Conservation (phyloP, 2,797 vertebrate genomes). For the Sebastes paucispinis region DNA sequence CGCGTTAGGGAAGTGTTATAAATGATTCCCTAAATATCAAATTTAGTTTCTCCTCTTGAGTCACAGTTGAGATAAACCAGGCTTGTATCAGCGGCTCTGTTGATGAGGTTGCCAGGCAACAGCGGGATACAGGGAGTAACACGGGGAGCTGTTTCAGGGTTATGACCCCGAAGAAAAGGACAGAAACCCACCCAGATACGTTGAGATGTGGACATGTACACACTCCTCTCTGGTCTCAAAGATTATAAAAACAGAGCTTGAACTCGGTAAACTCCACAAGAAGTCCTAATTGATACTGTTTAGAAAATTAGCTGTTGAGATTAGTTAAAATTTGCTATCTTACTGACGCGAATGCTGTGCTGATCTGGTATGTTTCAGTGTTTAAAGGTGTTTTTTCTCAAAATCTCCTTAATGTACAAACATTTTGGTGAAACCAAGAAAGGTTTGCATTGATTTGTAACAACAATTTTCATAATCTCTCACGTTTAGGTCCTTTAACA, state of each 20-base stretch:
- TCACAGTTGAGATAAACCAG: slow-evolving; percentile 56
- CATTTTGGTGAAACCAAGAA: neutral
- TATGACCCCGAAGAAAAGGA: slow-evolving; percentile 42
- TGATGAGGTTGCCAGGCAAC: slow-evolving; percentile 62
- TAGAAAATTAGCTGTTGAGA: neutral
- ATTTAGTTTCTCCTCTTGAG: slow-evolving; percentile 11
- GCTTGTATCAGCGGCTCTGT: slow-evolving; percentile 43
- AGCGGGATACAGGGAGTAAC: slow-evolving; percentile 30
- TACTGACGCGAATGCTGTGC: neutral
- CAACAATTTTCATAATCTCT: neutral
- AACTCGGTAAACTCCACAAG: slow-evolving; percentile 1
- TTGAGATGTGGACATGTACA: slow-evolving; percentile 50
- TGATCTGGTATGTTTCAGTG: neutral
- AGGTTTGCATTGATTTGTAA: neutral
- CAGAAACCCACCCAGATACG: slow-evolving; percentile 11
- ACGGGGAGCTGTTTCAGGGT: slow-evolving; percentile 33
- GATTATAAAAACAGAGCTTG: slow-evolving; percentile 19
- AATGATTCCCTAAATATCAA: slow-evolving; percentile 32
- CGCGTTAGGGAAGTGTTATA: slow-evolving; percentile 30
- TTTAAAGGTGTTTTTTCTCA: neutral
- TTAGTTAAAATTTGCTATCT: neutral
- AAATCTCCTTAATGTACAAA: neutral
- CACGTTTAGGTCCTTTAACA: neutral
- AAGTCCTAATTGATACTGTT: neutral
- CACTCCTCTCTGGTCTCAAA: slow-evolving; percentile 3